phyloP scores from a whole-genome alignment of 1,140 invertebrate genomes.

The Diachasma alloeum region DNA sequence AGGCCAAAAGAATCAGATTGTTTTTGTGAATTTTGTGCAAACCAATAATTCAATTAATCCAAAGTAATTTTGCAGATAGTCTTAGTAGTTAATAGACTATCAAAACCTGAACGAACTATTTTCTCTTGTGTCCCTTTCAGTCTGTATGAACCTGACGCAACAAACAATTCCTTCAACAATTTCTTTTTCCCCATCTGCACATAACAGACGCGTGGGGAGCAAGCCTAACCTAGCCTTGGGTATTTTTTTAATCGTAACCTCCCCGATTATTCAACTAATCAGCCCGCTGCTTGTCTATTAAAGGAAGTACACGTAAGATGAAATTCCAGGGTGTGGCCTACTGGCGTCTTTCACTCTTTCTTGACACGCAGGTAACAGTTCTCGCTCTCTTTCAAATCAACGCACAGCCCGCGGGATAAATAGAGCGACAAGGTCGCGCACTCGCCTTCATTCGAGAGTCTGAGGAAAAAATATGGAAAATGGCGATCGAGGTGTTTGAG shows the following conservation, averaged over 20 bases:
- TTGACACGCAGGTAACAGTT: constrained; percentile 4
- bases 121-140: no score
- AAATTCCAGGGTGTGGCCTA: constrained; percentile 59
- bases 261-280: neutral
- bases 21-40: no score
- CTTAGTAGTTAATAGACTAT: no score
- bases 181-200: no score
- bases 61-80: no score
- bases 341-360: constrained; percentile 13
- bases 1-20: no score
- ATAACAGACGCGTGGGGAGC: no score
- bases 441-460: neutral
- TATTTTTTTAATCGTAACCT: neutral
- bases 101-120: no score
- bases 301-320: constrained; percentile 35
- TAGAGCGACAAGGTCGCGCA: constrained; percentile 47
- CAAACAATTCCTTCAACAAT: no score
- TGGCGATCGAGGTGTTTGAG: neutral
- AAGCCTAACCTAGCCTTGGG: neutral
- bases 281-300: neutral
- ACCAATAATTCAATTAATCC: no score
- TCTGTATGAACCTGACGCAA: no score
- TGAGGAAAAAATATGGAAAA: neutral
- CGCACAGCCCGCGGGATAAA: constrained; percentile 24
- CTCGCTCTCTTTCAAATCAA: neutral